These are phyloP conservation scores for Struthidea cinerea DNA, from an alignment of 2,113 vertebrate genomes.

Conservation along the genomic window DNA sequence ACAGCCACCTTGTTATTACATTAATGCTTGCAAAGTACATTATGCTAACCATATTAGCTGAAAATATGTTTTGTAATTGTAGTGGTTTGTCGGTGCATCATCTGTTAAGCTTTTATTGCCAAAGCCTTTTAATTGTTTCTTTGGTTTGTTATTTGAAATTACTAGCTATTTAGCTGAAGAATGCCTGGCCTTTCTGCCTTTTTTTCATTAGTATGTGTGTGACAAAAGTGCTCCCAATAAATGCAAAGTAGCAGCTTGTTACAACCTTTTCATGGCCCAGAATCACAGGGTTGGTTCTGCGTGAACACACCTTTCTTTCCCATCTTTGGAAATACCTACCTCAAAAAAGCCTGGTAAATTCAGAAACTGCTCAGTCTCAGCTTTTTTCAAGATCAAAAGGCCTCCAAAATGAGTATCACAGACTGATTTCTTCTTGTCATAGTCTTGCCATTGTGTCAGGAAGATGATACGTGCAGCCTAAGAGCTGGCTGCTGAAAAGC, in stretches of 20 bases:
- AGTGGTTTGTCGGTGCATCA: not conserved
- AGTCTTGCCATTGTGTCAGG: not conserved
- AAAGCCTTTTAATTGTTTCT: conserved; percentile 29
- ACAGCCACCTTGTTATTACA: not conserved
- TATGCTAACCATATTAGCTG: conserved; percentile 20
- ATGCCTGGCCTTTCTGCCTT: not conserved
- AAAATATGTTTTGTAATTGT: conserved; percentile 34
- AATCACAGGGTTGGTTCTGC: not conserved
- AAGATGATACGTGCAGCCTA: not conserved
- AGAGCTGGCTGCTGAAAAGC: not conserved
- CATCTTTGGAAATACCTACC: not conserved
- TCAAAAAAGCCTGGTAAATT: not conserved
- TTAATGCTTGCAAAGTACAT: not conserved
- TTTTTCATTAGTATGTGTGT: not conserved
- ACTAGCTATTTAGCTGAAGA: not conserved
- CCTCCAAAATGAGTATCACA: not conserved
- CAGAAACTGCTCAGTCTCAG: not conserved
- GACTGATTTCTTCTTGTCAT: not conserved
- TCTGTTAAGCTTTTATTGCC: conserved; percentile 33
- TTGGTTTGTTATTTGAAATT: conserved; percentile 8
- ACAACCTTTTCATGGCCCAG: not conserved
- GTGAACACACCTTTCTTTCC: not conserved
- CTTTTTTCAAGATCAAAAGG: not conserved
- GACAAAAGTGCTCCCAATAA: not conserved
- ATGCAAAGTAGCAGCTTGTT: not conserved